Base-by-base conservation (phyloP, 2,113 vertebrate genomes). In the Salvator merianae region DNA sequence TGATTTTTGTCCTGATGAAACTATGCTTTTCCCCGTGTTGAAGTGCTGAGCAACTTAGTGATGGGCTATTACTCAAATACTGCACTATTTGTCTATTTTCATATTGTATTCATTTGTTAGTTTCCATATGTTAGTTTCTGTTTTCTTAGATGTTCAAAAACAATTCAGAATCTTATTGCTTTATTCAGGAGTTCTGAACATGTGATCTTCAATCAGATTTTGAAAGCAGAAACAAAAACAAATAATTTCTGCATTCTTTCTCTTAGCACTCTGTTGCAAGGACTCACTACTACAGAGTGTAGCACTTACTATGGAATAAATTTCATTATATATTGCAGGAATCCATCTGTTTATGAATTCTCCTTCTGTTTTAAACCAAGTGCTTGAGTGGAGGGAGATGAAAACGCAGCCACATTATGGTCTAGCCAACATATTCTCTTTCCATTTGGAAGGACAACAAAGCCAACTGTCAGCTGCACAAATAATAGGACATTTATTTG, bases 311-410 rank as follows among this genome's bases (percentile, higher is more conserved):
- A 90, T 89, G 91, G 90, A 91, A 91, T 86, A 7, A 16, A 43
- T 81, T 65, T 32, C 79, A 22, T 59, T 40, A 55, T 55, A 65
- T 36, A 75, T n/a, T 80, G 90, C 89, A 91, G 90, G 87, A 94
- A 90, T 91, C 93, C 88, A 88, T 24, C 86, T 94, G 89, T 85
- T 93, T 93, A 88, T 90, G 91, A 91, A 93, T 93, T 79, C 9
- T 88, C 59, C 91, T 90, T 75, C 86, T 70, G 88, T 91, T 86
- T 75, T 90, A 88, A 90, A 83, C 36, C 68, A 87, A 77, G 47
- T 50, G 53, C 47, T 47, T 82, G 28, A 18, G 55, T 50, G 82
- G 76, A 90, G 50, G 77, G 92, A 91, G 91, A 94, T 79, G 13
- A 87, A 87, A 91, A 84, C 80, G 79, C 89, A 88, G 88, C 86